phyloP scores from a whole-genome alignment of 2,888 invertebrate genomes.

The Drosophila melanocephala region DNA sequence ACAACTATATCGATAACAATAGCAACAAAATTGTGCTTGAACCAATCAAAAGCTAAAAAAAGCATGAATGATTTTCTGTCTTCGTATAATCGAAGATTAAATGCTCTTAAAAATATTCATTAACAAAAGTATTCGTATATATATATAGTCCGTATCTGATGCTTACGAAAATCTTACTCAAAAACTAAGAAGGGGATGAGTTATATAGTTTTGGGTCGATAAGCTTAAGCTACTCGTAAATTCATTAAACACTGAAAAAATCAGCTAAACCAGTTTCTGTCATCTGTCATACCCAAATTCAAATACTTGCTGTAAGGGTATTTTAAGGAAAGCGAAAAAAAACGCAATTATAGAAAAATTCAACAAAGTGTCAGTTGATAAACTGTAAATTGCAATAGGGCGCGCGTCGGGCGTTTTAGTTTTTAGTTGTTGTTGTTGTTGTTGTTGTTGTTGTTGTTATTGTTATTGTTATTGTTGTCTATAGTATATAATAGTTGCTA shows the following conservation, averaged over 20 bases:
- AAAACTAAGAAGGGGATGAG: too few relatives aligned
- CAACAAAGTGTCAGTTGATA: slow-evolving; percentile 68
- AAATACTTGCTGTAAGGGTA: slow-evolving; percentile 1
- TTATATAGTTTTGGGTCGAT: not conserved
- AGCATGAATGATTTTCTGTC: not conserved
- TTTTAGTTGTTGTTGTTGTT: slow-evolving; percentile 30
- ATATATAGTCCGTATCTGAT: not conserved
- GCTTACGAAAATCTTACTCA: too few relatives aligned
- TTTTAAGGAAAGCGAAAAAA: slow-evolving; percentile 24
- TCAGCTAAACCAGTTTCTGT: not conserved
- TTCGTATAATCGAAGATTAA: slow-evolving; percentile 6
- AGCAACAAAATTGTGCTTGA: slow-evolving; percentile 46
- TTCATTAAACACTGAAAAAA: not conserved
- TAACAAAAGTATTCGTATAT: not conserved
- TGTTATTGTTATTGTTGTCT: slow-evolving; percentile 9
- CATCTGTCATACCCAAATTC: not conserved
- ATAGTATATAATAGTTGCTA: slow-evolving; percentile 56
- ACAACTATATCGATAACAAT: slow-evolving; percentile 27
- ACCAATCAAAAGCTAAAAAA: slow-evolving; percentile 54
- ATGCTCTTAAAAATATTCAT: slow-evolving; percentile 28
- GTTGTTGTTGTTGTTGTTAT: slow-evolving; percentile 26
- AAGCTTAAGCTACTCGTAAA: not conserved
- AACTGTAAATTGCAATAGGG: slow-evolving; percentile 72
- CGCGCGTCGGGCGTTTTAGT: slow-evolving; percentile 69
- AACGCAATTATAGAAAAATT: slow-evolving; percentile 65